Conservation (phyloP, 2,888 invertebrate species). For the Autographa pulchrina region DNA sequence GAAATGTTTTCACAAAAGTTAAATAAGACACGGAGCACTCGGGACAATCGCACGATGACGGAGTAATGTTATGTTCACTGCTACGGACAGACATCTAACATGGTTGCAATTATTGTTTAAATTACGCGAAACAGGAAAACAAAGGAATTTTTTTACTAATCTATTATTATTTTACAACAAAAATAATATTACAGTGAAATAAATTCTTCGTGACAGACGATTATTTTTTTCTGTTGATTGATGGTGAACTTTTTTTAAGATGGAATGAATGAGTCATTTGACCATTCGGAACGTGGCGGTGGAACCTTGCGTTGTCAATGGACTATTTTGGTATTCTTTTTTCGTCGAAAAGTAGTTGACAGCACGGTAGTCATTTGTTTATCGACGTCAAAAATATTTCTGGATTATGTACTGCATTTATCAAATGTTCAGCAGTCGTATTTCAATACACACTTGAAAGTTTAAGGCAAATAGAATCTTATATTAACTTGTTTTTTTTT, state of each 20-base stretch:
- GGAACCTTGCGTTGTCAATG: constrained; percentile 54
- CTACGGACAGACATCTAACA: constrained; percentile 71
- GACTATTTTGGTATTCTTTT: constrained; percentile 30
- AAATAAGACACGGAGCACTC: constrained; percentile 76
- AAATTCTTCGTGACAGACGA: constrained; percentile 78
- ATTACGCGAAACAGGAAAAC: constrained; percentile 72
- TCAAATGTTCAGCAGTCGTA: background rate
- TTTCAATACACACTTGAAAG: background rate
- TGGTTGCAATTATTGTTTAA: constrained; percentile 65
- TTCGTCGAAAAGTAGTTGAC: constrained; percentile 12
- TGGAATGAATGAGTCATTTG: constrained; percentile 59
- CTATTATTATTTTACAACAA: constrained; percentile 78
- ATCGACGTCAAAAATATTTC: background rate
- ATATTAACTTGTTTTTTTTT: background rate
- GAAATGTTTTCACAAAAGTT: constrained; percentile 72
- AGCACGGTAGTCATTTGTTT: background rate
- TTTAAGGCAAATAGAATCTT: no score
- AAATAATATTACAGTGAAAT: constrained; percentile 80
- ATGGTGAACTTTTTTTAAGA: constrained; percentile 55
- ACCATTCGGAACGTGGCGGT: constrained; percentile 58
- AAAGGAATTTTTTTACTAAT: constrained; percentile 73
- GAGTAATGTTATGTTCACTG: constrained; percentile 72
- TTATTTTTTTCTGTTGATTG: constrained; percentile 72
- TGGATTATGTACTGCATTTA: background rate
- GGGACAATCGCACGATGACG: constrained; percentile 81